A percentile compares a stretch with the other conserved stretches of the same genome.
Conservation (phyloP, 2,113 vertebrate species). For the Nematolebias whitei region DNA sequence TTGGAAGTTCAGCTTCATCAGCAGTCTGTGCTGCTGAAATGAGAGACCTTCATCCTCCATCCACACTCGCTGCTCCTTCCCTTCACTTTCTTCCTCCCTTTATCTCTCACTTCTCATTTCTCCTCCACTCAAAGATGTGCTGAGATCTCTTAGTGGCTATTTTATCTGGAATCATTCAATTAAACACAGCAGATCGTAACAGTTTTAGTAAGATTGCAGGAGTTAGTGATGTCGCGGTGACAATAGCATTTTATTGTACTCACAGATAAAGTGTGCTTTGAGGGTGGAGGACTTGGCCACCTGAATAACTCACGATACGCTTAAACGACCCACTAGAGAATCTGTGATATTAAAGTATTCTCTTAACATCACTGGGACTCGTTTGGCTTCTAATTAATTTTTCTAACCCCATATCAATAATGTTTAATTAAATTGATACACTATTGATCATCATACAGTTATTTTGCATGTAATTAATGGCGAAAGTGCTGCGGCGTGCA, state of each 20-base stretch:
- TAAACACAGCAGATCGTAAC: slow-evolving; percentile 45
- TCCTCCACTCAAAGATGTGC: slow-evolving; percentile 47
- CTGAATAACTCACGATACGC: slow-evolving; percentile 21
- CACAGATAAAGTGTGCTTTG: slow-evolving; percentile 14
- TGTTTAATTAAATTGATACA: slow-evolving; percentile 73
- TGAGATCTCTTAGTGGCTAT: slow-evolving; percentile 48
- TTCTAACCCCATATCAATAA: slow-evolving; percentile 60
- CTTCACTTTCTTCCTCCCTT: slow-evolving; percentile 40
- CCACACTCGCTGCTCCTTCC: not conserved
- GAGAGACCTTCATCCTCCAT: slow-evolving; percentile 60
- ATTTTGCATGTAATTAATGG: slow-evolving; percentile 65
- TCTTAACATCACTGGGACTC: slow-evolving; percentile 19
- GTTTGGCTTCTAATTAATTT: slow-evolving; percentile 60
- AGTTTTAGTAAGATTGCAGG: slow-evolving; percentile 17
- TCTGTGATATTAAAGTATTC: slow-evolving; percentile 26
- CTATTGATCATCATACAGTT: slow-evolving; percentile 67
- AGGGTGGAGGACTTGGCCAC: slow-evolving; percentile 15
- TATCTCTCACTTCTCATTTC: slow-evolving; percentile 48
- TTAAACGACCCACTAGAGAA: slow-evolving; percentile 21
- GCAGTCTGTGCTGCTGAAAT: slow-evolving; percentile 77
- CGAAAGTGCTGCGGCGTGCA: slow-evolving; percentile 67
- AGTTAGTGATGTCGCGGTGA: slow-evolving; percentile 14
- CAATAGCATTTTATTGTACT: slow-evolving; percentile 25
- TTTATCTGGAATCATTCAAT: slow-evolving; percentile 67
- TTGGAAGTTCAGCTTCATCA: slow-evolving; percentile 81